Evolutionary conservation across 2,888 invertebrate genomes (phyloP), one percentile per base, ranked within the genome.

Genomic region (Lasioglossum vierecki): DNA sequence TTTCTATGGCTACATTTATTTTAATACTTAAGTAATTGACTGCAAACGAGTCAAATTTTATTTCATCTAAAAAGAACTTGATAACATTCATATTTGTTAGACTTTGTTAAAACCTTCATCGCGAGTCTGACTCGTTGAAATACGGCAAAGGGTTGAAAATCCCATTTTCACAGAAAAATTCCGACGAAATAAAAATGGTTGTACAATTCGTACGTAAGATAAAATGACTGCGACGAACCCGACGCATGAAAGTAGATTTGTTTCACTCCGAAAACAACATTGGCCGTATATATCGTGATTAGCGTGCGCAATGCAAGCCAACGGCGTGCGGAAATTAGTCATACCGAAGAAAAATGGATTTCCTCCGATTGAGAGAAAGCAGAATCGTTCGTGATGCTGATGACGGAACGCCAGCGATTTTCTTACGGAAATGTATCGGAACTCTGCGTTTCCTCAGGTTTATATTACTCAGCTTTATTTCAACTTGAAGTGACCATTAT

Each of bases 301-400:
- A 41, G 41, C 39, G 39, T 49, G n/a, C 30, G 15, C 4, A 46
- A 35, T 68, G 44, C 26, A 60, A 39, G 30, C 35, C 26, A 30
- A 41, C 22, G 9, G 39, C n/a, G 30, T n/a, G 35, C 68, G 77
- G 79, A 85, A 79, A 81, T 88, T 81, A 83, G 77, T 81, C 83
- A 79, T 30, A 26, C 22, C 22, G 26, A 71, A 76, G 81, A 46
- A 75, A 81, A 81, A 66, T 53, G 49, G 35, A 74, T 60, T 76
- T 70, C 9, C 18, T 15, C 49, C 35, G 68, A n/a, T 72, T 77
- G 88, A 85, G 79, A 82, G 80, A 88, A 88, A 88, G 79, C 87
- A 88, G 82, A 78, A 72, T 74, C 78, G 66, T 82, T 72, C 41
- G 77, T 68, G 49, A 76, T 35, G 8, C n/a, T 15, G 15, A 66